Evolutionary conservation across 2,797 vertebrate species (phyloP).

Genomic region (Hypotaenidia okinawae): DNA sequence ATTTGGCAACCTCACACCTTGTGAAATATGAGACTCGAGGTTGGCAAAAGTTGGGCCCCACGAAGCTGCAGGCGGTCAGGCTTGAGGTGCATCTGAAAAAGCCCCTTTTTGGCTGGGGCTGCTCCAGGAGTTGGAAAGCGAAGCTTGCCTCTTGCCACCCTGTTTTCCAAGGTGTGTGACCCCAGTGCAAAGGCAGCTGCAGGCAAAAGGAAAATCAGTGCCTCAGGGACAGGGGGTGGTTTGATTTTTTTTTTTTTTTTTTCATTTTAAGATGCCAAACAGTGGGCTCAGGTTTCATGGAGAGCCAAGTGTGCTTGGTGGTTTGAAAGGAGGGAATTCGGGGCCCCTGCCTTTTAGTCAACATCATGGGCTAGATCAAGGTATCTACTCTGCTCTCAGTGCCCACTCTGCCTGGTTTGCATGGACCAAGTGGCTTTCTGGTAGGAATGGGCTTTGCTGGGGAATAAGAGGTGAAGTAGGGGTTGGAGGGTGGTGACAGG

Average conservation of each 20-base stretch:
- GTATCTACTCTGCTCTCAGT: rapidly evolving
- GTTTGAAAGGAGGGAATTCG: background rate
- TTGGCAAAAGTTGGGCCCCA: background rate
- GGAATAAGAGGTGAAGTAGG: background rate
- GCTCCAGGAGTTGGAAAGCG: rapidly evolving
- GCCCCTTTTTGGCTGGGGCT: background rate
- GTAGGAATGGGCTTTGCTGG: background rate
- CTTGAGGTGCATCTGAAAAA: background rate
- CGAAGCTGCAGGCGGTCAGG: background rate
- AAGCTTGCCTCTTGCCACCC: background rate
- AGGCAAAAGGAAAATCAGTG: background rate
- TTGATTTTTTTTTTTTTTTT: background rate
- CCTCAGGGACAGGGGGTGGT: background rate
- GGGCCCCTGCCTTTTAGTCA: background rate
- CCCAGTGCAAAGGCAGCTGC: background rate
- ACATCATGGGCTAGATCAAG: rapidly evolving
- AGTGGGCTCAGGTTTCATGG: background rate
- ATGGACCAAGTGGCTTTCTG: background rate
- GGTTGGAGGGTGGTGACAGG: background rate
- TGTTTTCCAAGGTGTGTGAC: background rate
- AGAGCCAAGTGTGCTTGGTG: background rate
- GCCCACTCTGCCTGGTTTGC: background rate
- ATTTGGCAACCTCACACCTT: background rate
- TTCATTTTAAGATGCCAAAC: background rate
- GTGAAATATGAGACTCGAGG: background rate